These are phyloP conservation scores for Dione juno DNA, from an alignment of 2,888 invertebrate species.

Conservation along the genomic window DNA sequence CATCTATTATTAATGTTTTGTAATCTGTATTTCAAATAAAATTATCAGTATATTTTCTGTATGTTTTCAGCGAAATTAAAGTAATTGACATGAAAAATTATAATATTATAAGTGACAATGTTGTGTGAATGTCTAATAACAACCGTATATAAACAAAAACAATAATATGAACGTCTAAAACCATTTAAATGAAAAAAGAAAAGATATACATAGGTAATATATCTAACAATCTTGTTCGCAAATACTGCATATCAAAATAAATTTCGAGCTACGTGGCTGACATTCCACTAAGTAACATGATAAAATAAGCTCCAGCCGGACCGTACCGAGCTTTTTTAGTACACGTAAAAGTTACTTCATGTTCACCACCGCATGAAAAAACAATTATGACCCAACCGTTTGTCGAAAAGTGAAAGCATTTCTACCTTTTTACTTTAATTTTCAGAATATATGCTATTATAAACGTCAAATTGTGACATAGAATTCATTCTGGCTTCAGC, in stretches of 20 bases:
- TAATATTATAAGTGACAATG: no score
- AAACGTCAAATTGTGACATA: background rate
- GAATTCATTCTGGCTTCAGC: no score
- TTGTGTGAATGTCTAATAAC: no score
- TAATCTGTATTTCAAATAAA: no score
- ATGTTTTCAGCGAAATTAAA: no score
- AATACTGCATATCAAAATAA: background rate
- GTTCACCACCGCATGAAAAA: constrained; percentile 11
- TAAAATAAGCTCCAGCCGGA: background rate
- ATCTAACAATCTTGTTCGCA: background rate
- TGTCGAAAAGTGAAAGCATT: constrained; percentile 14
- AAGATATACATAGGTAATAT: background rate
- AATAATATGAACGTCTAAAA: no score
- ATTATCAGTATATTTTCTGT: no score
- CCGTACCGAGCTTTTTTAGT: background rate
- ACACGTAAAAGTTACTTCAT: constrained; percentile 10
- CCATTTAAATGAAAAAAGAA: no score
- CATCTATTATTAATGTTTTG: no score
- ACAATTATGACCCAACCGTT: constrained; percentile 9
- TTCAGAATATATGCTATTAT: background rate
- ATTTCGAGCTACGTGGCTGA: background rate
- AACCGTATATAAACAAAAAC: no score
- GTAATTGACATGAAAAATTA: no score
- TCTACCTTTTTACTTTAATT: background rate
- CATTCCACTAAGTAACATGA: constrained; percentile 11